Base-by-base conservation (phyloP, 2,888 invertebrate genomes). In the Helicoverpa assulta region DNA sequence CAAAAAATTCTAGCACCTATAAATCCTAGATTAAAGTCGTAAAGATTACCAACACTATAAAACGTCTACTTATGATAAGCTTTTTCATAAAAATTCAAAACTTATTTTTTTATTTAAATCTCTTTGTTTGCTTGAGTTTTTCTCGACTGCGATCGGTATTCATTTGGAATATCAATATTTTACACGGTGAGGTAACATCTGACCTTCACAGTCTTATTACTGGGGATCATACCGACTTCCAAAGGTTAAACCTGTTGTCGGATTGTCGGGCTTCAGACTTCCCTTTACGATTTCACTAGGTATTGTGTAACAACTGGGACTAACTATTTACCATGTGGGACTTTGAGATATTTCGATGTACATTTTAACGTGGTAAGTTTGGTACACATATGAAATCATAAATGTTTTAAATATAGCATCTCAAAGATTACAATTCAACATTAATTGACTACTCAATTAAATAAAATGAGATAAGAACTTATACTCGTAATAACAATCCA, bases 181-280 rank as follows among this genome's bases (percentile, higher is more conserved):
- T 50, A 40, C 40, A 33, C 10, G 10, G 21, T 21, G 18, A 58
- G 33, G n/a, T 50, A 50, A n/a, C 8, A 43, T 53, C 56, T 70
- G 29, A 50, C 47, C 52, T 57, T 40, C 16, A 29, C 3, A 58
- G 57, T 16, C 70, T n/a, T 63, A 71, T 56, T 43, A 54, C 53
- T 40, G 19, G 47, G 74, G 53, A 67, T 58, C 29, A 54, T 21
- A 21, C 14, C n/a, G 26, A 74, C 50, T 21, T 54, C 21, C 7
- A 40, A 67, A 21, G 67, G 53, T 29, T 53, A 73, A 73, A 29
- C 53, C 47, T 26, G 19, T 50, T 66, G 75, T 74, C 53, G 53
- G 57, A 58, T 74, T 67, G 53, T 54, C 52, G 12, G 14, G 16
- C 37, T 66, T 57, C 37, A 21, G 8, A 53, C 57, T n/a, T 2